phyloP scores from a whole-genome alignment of 2,113 vertebrate species.

The Antechinus flavipes region DNA sequence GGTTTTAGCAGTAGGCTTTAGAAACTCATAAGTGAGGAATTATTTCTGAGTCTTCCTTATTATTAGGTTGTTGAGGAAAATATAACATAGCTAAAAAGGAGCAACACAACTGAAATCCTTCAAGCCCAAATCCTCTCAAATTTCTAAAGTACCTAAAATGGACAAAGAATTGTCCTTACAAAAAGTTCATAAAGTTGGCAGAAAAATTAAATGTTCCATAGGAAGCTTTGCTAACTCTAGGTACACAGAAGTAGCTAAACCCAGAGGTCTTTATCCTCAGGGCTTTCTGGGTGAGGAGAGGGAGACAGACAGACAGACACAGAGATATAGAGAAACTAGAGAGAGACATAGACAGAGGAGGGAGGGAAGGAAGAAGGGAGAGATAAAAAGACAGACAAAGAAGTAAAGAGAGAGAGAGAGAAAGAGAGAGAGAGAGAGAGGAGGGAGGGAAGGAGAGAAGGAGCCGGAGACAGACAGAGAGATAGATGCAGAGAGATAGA shows the following conservation, averaged over 20 bases:
- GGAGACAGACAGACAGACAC: too few relatives aligned
- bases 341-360: too few relatives aligned
- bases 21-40: constrained; percentile 42
- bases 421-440: too few relatives aligned
- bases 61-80: neutral
- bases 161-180: neutral
- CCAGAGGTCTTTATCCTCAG: neutral
- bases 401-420: too few relatives aligned
- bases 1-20: constrained; percentile 18
- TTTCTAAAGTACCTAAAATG: neutral
- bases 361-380: too few relatives aligned
- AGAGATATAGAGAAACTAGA: too few relatives aligned
- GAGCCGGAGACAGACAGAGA: too few relatives aligned
- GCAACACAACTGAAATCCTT: neutral
- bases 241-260: neutral
- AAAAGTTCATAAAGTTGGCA: neutral
- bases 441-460: too few relatives aligned
- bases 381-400: too few relatives aligned
- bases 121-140: neutral
- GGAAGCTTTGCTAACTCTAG: neutral
- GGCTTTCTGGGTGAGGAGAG: neutral
- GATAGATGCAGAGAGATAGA: too few relatives aligned
- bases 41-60: neutral
- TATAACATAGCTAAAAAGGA: neutral
- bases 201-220: neutral